phyloP scores from a whole-genome alignment of 2,888 invertebrate species.

The Dicycla oo region DNA sequence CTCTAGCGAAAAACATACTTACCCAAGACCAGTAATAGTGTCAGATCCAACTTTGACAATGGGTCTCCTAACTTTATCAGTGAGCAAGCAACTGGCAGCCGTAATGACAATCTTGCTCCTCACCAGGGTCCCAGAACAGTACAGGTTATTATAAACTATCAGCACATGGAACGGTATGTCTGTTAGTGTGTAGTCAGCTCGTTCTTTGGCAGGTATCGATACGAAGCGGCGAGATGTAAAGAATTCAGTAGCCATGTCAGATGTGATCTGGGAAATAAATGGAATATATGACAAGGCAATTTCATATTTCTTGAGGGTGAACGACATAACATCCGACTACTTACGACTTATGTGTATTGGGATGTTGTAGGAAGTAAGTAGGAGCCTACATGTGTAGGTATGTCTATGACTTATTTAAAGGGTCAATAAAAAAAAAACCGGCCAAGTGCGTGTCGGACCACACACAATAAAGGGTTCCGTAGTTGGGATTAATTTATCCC shows the following conservation, averaged over 20 bases:
- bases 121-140: constrained; percentile 82
- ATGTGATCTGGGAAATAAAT: constrained; percentile 50
- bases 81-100: constrained; percentile 78
- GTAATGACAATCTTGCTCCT: constrained; percentile 78
- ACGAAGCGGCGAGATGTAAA: constrained; percentile 31
- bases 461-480: no score
- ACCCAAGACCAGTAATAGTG: constrained; percentile 74
- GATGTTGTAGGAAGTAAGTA: not conserved
- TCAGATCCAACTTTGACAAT: constrained; percentile 78
- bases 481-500: no score
- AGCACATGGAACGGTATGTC: constrained; percentile 78
- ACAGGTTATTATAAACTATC: constrained; percentile 75
- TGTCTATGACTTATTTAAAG: no score
- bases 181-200: constrained; percentile 35
- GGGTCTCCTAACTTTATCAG: constrained; percentile 56
- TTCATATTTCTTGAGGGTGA: not conserved
- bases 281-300: constrained; percentile 31
- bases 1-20: constrained; percentile 14
- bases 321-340: not conserved
- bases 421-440: no score
- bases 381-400: not conserved
- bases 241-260: constrained; percentile 45
- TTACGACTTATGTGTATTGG: not conserved
- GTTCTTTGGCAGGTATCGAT: constrained; percentile 36
- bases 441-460: no score